phyloP scores from a whole-genome alignment of 2,888 invertebrate genomes.

The Fragum sueziense region DNA sequence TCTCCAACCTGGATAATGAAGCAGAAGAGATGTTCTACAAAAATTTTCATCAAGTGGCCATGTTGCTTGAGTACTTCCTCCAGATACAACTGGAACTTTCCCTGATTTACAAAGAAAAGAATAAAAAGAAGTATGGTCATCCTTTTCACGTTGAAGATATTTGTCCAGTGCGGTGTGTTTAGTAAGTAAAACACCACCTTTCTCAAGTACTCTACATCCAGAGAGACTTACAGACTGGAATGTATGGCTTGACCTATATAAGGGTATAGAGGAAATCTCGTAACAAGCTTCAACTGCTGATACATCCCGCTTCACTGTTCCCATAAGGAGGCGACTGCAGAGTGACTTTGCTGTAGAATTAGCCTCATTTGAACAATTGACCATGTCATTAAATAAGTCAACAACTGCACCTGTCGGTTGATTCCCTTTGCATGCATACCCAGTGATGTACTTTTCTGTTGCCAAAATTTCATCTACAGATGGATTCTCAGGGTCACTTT shows the following conservation, averaged over 20 bases:
- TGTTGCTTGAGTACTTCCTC: constrained; percentile 33
- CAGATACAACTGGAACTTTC: constrained; percentile 51
- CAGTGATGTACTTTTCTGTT: constrained; percentile 51
- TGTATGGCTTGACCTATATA: constrained; percentile 53
- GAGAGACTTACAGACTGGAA: constrained; percentile 60
- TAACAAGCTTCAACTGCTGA: constrained; percentile 61
- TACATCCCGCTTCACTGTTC: constrained; percentile 61
- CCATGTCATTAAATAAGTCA: constrained; percentile 56
- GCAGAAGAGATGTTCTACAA: constrained; percentile 46
- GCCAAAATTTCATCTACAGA: constrained; percentile 47
- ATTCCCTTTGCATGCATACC: constrained; percentile 65
- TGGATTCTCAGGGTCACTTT: constrained; percentile 61
- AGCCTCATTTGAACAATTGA: constrained; percentile 30
- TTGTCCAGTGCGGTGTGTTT: constrained; percentile 54
- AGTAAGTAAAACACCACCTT: constrained; percentile 25
- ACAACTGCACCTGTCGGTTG: constrained; percentile 54
- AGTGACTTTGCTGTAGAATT: constrained; percentile 41
- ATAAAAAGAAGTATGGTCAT: constrained; percentile 49
- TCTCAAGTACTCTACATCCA: constrained; percentile 50
- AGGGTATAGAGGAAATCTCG: constrained; percentile 35
- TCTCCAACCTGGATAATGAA: constrained; percentile 58
- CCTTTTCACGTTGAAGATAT: constrained; percentile 38
- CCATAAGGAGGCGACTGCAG: constrained; percentile 56
- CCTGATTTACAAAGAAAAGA: constrained; percentile 43
- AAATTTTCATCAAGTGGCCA: constrained; percentile 61